Base-by-base conservation (phyloP, 35 echinoderm and acorn worm species). In the Lytechinus variegatus region DNA sequence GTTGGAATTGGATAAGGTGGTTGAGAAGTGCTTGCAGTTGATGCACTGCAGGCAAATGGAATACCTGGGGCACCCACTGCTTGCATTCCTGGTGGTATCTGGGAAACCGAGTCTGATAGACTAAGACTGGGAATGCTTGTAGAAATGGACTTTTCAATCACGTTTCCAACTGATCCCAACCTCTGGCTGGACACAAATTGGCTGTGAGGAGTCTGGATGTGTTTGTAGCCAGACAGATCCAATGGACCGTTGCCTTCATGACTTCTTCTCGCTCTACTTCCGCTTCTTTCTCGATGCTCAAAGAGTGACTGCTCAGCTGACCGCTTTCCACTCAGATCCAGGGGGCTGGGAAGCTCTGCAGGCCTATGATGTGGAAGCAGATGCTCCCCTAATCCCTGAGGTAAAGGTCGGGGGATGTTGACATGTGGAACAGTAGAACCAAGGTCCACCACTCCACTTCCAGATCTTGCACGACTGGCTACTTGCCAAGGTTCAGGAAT, bases 281-380 rank as follows among this genome's bases (percentile, higher is more conserved):
- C 87, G 54, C 28, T 33, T 19, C 24, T 66, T 13, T 95, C 53
- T 11, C 12, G 44, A 29, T 95, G 94, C 21, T 86, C 44, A 51
- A 55, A 12, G 12, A 86, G 28, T 9, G 19, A 55, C 9, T 52
- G 60, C 54, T 86, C 60, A 28, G 94, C 27, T 10, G 94, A 54
- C 87, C 87, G 54, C 94, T 96, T 97, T n/a, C 96, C 96, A 58
- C 96, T 97, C 19, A 97, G 61, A 86, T 97, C 96, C 29, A 97
- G 94, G 10, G 96, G 96, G 54, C 92, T 95, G 71, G 94, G 91
- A 71, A 57, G 96, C 21, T 97, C 96, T 21, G 52, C 27, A 24
- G 86, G 33, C 56, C 16, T 29, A 10, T 55, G 52, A 33, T 93
- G 52, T 55, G 92, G 92, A 3, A 53, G n/a, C 28, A 93, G 52